Base-by-base conservation (phyloP, 2,888 invertebrate genomes). In the Subacronicta megacephala region DNA sequence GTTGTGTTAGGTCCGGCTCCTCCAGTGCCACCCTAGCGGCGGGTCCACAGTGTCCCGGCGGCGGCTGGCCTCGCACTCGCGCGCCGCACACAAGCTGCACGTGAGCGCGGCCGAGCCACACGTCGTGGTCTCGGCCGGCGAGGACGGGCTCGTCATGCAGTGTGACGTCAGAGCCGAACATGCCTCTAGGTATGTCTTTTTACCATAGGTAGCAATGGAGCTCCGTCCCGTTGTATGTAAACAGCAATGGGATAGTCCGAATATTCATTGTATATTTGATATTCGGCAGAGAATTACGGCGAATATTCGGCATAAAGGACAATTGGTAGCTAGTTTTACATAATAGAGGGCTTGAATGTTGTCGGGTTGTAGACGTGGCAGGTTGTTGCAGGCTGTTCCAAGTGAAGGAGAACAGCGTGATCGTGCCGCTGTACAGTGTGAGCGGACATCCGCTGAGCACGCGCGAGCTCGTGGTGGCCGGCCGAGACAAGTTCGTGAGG, bases 391-490 rank as follows among this genome's bases (percentile, higher is more conserved):
- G 96, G 72, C 75, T 96, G 62, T 90, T 95, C 62, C 90, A 93
- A 58, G 95, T 96, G 7, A 95, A 92, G 65, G 94, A 95, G 53
- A 94, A 94, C 49, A 93, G 94, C n/a, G 83, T 90, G 46, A 95
- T 95, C 74, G 94, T 98, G 6, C 96, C 97, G n/a, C 92, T 99
- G 61, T 99, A 98, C 92, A 98, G 98, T 86, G 97, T 99, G 80
- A 95, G 97, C 76, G 96, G 96, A 6, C 97, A 99, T 95, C 99
- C 99, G 0, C 87, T 96, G 26, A 96, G 96, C 74, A 94, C 96
- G 10, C 93, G 96, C 50, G 96, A 98, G 90, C 97, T 98, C 86
- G 96, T 97, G 76, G 96, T 99, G 15, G 96, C 97, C 47, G 99
- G 99, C 0, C 95, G 97, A 42, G 98, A 98, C 90, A 95, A 96